Evolutionary conservation across 2,888 invertebrate species (phyloP).

Genomic region (Stratiomys singularior): DNA sequence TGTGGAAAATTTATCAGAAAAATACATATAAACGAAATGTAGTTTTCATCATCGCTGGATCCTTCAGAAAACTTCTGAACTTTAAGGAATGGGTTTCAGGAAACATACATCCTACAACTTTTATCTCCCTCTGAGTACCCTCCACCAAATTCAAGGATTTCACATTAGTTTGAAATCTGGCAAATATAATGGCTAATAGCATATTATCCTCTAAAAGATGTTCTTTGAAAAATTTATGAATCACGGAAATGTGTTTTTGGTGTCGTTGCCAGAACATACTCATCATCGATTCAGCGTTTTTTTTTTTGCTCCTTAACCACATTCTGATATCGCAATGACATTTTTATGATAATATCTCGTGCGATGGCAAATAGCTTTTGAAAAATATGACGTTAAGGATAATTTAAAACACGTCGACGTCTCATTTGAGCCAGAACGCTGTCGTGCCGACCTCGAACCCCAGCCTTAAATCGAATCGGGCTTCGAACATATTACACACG

Average conservation of each 20-base stretch:
- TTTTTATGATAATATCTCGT: conserved; percentile 49
- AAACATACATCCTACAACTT: too few relatives aligned
- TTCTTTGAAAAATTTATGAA: conserved; percentile 47
- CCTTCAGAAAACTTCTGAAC: too few relatives aligned
- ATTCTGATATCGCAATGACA: conserved; percentile 48
- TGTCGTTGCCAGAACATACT: background rate
- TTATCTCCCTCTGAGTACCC: too few relatives aligned
- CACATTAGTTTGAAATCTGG: too few relatives aligned
- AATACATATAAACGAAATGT: too few relatives aligned
- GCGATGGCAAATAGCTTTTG: conserved; percentile 46
- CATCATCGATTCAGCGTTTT: conserved; percentile 14
- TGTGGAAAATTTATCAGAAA: too few relatives aligned
- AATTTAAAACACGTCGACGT: conserved; percentile 16
- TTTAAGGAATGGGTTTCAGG: too few relatives aligned
- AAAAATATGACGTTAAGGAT: conserved; percentile 37
- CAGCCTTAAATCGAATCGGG: too few relatives aligned
- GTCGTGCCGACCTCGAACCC: background rate
- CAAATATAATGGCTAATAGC: too few relatives aligned
- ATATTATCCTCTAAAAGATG: too few relatives aligned
- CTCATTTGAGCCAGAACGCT: background rate
- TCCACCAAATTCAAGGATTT: too few relatives aligned
- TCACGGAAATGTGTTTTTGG: conserved; percentile 27
- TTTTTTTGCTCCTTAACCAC: conserved; percentile 44
- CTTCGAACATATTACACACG: conserved; percentile 27
- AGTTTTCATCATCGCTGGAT: too few relatives aligned